Conservation (phyloP, 2,888 invertebrate genomes). For the Palloptera scutellata region DNA sequence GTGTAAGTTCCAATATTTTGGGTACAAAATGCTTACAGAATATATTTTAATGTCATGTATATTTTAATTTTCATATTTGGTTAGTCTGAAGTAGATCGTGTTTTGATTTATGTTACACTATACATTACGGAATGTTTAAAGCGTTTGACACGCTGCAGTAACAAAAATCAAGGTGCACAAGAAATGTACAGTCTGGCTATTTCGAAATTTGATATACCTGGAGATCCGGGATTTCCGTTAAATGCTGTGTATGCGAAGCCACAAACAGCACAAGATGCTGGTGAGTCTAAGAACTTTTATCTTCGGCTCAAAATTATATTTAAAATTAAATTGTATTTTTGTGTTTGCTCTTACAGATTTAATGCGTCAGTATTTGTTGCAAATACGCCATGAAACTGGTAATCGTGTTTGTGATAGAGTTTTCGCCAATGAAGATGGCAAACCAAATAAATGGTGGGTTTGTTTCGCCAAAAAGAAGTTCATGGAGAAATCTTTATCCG, state of each 20-base stretch:
- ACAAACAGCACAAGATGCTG: constrained; percentile 78
- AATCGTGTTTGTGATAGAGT: constrained; percentile 89
- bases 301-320: neutral
- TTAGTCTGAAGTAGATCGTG: constrained; percentile 94
- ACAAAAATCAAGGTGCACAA: constrained; percentile 87
- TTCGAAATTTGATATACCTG: constrained; percentile 95
- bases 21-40: neutral
- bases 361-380: constrained; percentile 92
- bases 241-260: constrained; percentile 96
- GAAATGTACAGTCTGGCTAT: constrained; percentile 97
- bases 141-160: constrained; percentile 89
- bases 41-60: neutral
- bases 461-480: constrained; percentile 99
- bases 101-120: constrained; percentile 95
- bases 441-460: constrained; percentile 99
- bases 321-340: neutral
- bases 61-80: constrained; percentile 60
- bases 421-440: constrained; percentile 88
- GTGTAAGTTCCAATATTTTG: neutral
- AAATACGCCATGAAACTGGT: constrained; percentile 95
- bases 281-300: constrained; percentile 63
- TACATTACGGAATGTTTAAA: constrained; percentile 98
- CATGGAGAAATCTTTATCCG: constrained; percentile 93
- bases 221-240: constrained; percentile 92
- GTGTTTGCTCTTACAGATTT: constrained; percentile 70